Base-by-base conservation (phyloP, 2,888 invertebrate genomes). In the Mechanitis mazaeus region DNA sequence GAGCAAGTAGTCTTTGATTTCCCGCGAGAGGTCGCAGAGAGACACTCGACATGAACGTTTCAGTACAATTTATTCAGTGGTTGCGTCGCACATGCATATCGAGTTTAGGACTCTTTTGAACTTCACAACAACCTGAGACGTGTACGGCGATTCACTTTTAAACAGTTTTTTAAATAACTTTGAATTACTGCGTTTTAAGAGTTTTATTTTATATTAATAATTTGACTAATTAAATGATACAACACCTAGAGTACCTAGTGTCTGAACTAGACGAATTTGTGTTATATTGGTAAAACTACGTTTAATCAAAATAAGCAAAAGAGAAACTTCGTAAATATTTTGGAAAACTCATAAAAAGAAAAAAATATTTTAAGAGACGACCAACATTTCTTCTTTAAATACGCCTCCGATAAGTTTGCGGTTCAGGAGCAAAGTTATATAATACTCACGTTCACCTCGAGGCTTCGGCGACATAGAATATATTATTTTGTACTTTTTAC, bases 401-500 rank as follows among this genome's bases (percentile, higher is more conserved):
- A 65, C 58, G 38, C 38, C 58, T 64, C 57, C 38, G 55, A 59
- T 63, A 63, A 55, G 33, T 64, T 55, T 53, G 55, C 56, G 61
- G 59, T 65, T 58, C 63, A 57, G 59, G 56, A 61, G 58, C 57
- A 66, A 65, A 61, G 58, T 66, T 66, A 61, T 63, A 63, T 66
- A 66, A 67, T 65, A 65, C 58, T 62, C 66, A 63, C 64, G 63
- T 68, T 66, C 69, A 69, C 66, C 68, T 66, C 66, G 64, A 60
- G 66, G 62, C 64, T 68, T 65, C 61, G 64, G 67, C 63, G 74
- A 72, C 78, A 72, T 72, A 71, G 72, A 78, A 81, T 77, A 74
- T 78, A 72, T 76, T 76, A 75, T 69, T 76, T 79, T 73, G 71
- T 71, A 71, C 71, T 72, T 78, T 76, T 78, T 76, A 68, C 71